Evolutionary conservation across 2,797 vertebrate genomes (phyloP).

Genomic region (Molossus molossus): DNA sequence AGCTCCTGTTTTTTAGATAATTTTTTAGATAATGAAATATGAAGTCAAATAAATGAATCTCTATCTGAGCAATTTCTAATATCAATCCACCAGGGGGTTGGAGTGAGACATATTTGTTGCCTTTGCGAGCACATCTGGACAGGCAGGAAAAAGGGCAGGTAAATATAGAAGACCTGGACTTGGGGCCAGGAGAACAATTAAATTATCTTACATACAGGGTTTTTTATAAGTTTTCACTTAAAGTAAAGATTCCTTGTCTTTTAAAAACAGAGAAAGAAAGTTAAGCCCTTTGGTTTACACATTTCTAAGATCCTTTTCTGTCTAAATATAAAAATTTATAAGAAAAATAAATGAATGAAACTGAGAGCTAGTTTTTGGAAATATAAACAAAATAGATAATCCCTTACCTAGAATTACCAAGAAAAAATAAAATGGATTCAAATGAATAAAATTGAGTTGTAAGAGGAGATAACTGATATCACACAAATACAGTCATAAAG

Average conservation of each 20-base stretch:
- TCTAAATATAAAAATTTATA: not conserved
- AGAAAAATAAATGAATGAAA: not conserved
- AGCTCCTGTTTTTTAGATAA: not conserved
- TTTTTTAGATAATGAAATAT: constrained; percentile 37
- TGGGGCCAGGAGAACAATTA: not conserved
- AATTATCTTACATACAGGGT: not conserved
- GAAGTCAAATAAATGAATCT: constrained; percentile 58
- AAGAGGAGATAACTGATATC: not conserved
- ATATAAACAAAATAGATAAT: not conserved
- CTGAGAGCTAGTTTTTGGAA: not conserved
- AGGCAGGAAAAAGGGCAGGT: not conserved
- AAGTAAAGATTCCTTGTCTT: constrained; percentile 46
- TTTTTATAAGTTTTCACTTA: constrained; percentile 13
- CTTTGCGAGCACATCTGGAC: not conserved
- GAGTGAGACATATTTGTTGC: constrained; percentile 37
- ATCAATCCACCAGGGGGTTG: not conserved
- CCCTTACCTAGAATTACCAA: not conserved
- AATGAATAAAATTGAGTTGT: constrained; percentile 39
- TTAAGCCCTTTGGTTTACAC: constrained; percentile 22
- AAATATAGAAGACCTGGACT: not conserved
- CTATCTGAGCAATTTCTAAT: constrained; percentile 14
- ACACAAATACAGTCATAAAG: not conserved
- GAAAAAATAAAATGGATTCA: not conserved
- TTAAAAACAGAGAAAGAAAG: not conserved
- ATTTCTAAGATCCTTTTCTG: constrained; percentile 8